Conservation (phyloP, 2,888 invertebrate genomes). For the Molanna angustata region DNA sequence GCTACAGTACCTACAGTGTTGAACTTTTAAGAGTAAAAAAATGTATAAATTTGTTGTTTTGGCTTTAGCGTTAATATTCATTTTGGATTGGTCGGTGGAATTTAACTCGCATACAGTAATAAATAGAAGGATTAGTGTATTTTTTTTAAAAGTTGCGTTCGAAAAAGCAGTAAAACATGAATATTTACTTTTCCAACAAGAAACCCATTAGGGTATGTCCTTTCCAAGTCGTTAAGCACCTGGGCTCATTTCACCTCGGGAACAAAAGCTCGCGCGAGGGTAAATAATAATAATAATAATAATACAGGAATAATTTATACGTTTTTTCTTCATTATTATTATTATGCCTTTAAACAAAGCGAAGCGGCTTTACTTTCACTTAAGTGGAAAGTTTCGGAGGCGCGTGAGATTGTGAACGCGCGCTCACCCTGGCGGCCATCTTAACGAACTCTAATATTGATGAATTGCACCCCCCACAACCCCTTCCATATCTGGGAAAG, state of each 20-base stretch:
- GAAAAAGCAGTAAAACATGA: conserved; percentile 27
- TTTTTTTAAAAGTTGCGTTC: conserved; percentile 14
- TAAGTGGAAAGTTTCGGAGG: conserved; percentile 31
- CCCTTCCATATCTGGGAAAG: neutral
- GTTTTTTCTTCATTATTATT: conserved; percentile 28
- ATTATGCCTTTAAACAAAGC: conserved; percentile 26
- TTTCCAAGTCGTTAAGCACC: conserved; percentile 32
- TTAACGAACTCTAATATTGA: conserved; percentile 34
- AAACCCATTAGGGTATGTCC: conserved; percentile 32
- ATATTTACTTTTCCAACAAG: conserved; percentile 15
- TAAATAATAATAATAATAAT: conserved; percentile 28
- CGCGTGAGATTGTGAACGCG: conserved; percentile 13
- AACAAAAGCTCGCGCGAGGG: conserved; percentile 19
- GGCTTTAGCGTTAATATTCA: too few species aligned
- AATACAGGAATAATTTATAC: conserved; percentile 30
- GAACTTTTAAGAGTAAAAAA: too few species aligned
- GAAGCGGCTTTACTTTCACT: conserved; percentile 27
- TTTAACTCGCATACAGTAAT: too few species aligned
- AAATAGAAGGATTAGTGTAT: neutral
- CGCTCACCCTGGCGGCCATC: conserved; percentile 29
- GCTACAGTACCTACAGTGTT: too few species aligned
- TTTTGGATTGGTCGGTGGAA: too few species aligned
- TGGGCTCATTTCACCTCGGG: conserved; percentile 26
- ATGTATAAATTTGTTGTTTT: too few species aligned
- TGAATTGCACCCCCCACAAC: conserved; percentile 26